Evolutionary conservation across 2,888 invertebrate genomes (phyloP), one percentile per base, ranked within the genome.

Genomic region (Oxyteleia sp.): DNA sequence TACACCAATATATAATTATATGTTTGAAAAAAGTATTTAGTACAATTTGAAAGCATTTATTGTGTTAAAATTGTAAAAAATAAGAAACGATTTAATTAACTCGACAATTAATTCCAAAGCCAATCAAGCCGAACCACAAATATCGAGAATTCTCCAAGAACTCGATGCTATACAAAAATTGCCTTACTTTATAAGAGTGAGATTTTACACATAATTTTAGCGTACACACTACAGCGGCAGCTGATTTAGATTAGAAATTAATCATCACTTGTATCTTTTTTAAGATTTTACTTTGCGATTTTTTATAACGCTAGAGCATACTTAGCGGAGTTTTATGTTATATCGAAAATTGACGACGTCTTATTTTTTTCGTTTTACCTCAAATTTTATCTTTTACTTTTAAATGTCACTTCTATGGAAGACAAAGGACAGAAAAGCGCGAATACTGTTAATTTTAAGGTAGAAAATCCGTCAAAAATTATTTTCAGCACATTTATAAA

Each of bases 231-330:
- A 26, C 49, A 59, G 18, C 59, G 49, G 49, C 71, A 71, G 71
- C 49, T 71, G 49, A 45, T 23, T 47, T 71, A 71, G 71, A 23
- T 55, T 71, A 71, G 59, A 68, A 66, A 69, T 69, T 63, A 63
- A 32, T 32, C n/a, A 15, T 32, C 18, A 35, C n/a, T 20, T 57
- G 13, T 20, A n/a, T 13, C 8, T 49, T 45, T 26, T 63, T 64
- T 64, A 18, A 47, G 45, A 32, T 11, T 18, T 45, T 41, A 66
- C 15, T 51, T 38, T 66, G 38, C 32, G 2, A 35, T 16, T 66
- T 38, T 51, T n/a, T 51, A 16, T 29, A 32, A n/a, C n/a, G 32
- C 11, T 61, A 43, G 18, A n/a, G 43, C 51, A 49, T 49, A 18
- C 38, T 23, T 61, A 29, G 49, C 38, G 11, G 20, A 49, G 18